Evolutionary conservation across 2,888 invertebrate species (phyloP), one percentile per base, ranked within the genome.

Genomic region (Epistrophe grossulariae): DNA sequence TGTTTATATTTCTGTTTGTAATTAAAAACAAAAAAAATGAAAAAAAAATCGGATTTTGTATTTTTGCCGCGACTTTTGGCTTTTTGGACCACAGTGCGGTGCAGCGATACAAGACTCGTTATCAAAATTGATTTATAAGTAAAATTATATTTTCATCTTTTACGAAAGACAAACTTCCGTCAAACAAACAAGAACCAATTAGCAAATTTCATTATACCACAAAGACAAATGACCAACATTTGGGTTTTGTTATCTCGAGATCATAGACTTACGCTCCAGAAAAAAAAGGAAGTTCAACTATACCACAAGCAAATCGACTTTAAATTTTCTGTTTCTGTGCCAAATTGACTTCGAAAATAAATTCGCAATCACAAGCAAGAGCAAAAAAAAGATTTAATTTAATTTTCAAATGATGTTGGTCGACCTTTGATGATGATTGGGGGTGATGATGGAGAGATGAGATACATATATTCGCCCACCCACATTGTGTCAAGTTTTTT

Each of bases 151-250:
- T 24, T 62, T 62, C 6, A 8, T 43, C 43, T 52, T 13, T 50
- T 9, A 19, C 19, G 15, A 60, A 43, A 38, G 35, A 43, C 40
- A 62, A 43, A 43, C 28, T 64, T 57, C 28, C 45, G 15, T 66
- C 50, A 66, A 59, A 13, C 50, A 31, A 68, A 19, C 43, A 66
- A 24, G 35, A 73, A 71, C 78, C 72, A 19, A n/a, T n/a, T n/a
- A n/a, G n/a, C n/a, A n/a, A n/a, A n/a, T 70, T 74, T 79, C 70
- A 79, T 74, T 74, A 62, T 62, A 62, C 40, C 55, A 57, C 79
- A 79, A 62, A 79, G 70, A 83, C 48, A 74, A 74, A 73, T 64
- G 68, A 60, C 11, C 24, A 83, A 68, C 78, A 78, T 52, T 83
- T 78, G 68, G 68, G 55, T 83, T 62, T 62, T 62, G 62, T 52